Conservation (phyloP, 2,797 vertebrate genomes). For the Lacerta viridis region DNA sequence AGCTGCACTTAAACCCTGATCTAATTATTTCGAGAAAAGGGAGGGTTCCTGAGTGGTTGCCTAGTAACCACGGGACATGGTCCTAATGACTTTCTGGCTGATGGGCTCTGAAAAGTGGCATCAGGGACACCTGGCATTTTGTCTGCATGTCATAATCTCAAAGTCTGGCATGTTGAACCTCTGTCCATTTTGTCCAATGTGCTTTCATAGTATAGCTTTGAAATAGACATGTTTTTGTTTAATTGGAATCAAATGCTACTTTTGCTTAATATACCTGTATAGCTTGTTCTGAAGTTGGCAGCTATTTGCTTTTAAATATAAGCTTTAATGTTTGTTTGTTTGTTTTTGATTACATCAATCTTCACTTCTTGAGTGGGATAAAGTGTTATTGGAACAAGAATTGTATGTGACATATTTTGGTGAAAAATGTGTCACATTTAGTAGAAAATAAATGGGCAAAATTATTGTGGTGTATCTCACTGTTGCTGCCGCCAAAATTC, state of each 20-base stretch:
- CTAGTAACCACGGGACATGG: not conserved
- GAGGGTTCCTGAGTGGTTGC: not conserved
- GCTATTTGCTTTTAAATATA: not conserved
- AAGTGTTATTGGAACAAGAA: constrained; percentile 12
- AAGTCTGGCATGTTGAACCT: not conserved
- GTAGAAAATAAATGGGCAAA: constrained; percentile 30
- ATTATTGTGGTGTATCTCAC: constrained; percentile 10
- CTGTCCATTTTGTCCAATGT: not conserved
- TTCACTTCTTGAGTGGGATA: constrained; percentile 1
- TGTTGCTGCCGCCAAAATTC: constrained; percentile 21
- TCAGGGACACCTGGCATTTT: constrained; percentile 8
- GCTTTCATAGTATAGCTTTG: not conserved
- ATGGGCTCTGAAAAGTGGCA: constrained; percentile 6
- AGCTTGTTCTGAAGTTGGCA: not conserved
- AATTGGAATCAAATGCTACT: not conserved
- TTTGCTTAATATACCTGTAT: not conserved
- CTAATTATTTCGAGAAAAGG: not conserved
- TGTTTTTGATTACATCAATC: not conserved
- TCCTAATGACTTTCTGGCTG: constrained; percentile 14
- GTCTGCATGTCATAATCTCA: not conserved
- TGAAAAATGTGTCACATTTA: no score
- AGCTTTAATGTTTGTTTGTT: not conserved
- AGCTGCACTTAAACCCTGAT: not conserved
- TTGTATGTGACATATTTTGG: constrained; percentile 24
- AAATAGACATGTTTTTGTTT: not conserved